Evolutionary conservation across 1,140 invertebrate species (phyloP), one percentile per base, ranked within the genome.

Genomic region (Cecropterus lyciades): DNA sequence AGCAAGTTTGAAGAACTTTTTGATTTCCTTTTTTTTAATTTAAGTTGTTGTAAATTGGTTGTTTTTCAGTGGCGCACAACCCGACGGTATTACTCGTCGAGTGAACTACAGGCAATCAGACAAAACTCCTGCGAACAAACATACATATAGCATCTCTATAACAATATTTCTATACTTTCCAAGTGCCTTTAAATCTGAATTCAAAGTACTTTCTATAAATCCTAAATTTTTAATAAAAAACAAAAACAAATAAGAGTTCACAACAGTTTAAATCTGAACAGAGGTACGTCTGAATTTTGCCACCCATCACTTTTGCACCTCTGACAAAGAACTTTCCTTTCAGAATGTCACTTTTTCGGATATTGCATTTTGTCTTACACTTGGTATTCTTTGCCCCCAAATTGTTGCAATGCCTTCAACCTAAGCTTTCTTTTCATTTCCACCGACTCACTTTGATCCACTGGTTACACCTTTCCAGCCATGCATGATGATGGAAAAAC

Each of bases 101-200:
- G 88, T 65, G 87, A 91, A 82, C 90, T 95, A 69, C 94, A 94
- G 85, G 94, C 94, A 77, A 94, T 95, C 82, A 93, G 95, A 71
- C 95, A 95, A 89, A 95, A 95, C 85, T 96, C 95, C 89, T 95
- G 95, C 92, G 95, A 96, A 92, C 95, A 96, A 91, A 95, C 95
- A 81, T 96, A 95, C 93, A 96, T 96, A 94, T 96, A 95, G 95
- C 65, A 66, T 33, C 30, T 33, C 67, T 56, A 16, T 16, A 70
- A 24, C 48, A 45, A 64, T 70, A 63, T 70, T 78, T 69, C 73
- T 78, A 20, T 56, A 68, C 66, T 72, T 75, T 84, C 77, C 77
- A 84, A 89, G 88, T 89, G 85, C 85, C 80, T 88, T 85, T 63
- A 62, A 49, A 7, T 60, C 14, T 60, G 33, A 46, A 60, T 37